Evolutionary conservation across 2,113 vertebrate species (phyloP).

Genomic region (Condylura cristata): DNA sequence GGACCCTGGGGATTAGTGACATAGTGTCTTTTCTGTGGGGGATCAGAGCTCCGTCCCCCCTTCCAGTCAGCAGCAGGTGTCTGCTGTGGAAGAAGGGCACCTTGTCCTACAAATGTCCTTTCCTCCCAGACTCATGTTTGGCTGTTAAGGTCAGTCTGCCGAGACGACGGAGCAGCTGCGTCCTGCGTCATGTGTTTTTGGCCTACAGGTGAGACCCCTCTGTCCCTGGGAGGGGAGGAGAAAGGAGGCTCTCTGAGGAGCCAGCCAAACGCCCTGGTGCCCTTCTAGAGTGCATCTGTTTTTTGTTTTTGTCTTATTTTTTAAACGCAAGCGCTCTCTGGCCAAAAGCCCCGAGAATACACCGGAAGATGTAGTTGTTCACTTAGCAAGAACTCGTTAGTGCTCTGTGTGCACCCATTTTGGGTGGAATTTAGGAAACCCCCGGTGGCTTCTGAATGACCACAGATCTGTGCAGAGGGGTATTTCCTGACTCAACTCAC

Average conservation of each 20-base stretch:
- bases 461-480: background rate
- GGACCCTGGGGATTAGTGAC: conserved; percentile 51
- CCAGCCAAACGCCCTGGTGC: background rate
- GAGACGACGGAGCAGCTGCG: background rate
- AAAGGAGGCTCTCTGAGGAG: background rate
- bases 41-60: background rate
- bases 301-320: conserved; percentile 3
- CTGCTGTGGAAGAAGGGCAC: conserved; percentile 39
- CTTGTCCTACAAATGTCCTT: conserved; percentile 73
- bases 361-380: background rate
- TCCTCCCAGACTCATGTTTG: background rate
- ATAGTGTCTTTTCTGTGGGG: background rate
- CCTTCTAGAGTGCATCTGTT: background rate
- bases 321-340: background rate
- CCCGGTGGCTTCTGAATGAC: background rate
- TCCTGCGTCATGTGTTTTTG: background rate
- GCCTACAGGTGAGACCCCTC: conserved; percentile 3
- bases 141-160: background rate
- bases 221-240: background rate
- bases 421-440: background rate
- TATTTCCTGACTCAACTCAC: background rate
- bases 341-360: background rate
- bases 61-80: conserved; percentile 70
- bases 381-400: background rate
- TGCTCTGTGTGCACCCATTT: background rate